phyloP scores from a whole-genome alignment of 2,888 invertebrate genomes.

The Dinocampus coccinellae region DNA sequence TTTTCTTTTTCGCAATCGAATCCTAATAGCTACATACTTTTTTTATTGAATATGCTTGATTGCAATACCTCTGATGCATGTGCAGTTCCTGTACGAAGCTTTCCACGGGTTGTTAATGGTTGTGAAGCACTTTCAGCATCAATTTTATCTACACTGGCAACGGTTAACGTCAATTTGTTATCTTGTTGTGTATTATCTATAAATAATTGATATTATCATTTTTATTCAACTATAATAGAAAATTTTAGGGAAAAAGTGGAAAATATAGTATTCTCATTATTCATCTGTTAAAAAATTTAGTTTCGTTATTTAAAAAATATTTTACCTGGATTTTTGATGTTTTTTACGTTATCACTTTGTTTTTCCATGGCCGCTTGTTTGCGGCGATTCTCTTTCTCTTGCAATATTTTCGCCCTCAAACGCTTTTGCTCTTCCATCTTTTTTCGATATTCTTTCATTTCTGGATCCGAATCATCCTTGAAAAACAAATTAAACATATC shows the following conservation, averaged over 20 bases:
- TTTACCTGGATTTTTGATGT: conserved; percentile 50
- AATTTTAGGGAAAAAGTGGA: no score
- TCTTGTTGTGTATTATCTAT: conserved; percentile 53
- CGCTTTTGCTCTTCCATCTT: conserved; percentile 71
- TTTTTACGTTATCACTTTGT: conserved; percentile 55
- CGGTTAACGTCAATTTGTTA: conserved; percentile 46
- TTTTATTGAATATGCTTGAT: not conserved
- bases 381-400: conserved; percentile 69
- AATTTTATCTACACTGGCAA: conserved; percentile 55
- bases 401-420: conserved; percentile 68
- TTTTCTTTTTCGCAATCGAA: not conserved
- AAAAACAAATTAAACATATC: not conserved
- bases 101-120: conserved; percentile 49
- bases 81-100: conserved; percentile 54
- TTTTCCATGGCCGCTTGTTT: conserved; percentile 67
- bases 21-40: not conserved
- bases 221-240: not conserved
- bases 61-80: conserved; percentile 64
- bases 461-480: conserved; percentile 65
- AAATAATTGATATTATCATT: conserved; percentile 7
- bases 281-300: conserved; percentile 1
- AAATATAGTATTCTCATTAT: not conserved
- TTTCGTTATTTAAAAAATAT: conserved; percentile 6
- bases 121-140: conserved; percentile 49
- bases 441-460: conserved; percentile 68